Base-by-base conservation (phyloP, 2,888 invertebrate species). In the Aporophyla lueneburgensis region DNA sequence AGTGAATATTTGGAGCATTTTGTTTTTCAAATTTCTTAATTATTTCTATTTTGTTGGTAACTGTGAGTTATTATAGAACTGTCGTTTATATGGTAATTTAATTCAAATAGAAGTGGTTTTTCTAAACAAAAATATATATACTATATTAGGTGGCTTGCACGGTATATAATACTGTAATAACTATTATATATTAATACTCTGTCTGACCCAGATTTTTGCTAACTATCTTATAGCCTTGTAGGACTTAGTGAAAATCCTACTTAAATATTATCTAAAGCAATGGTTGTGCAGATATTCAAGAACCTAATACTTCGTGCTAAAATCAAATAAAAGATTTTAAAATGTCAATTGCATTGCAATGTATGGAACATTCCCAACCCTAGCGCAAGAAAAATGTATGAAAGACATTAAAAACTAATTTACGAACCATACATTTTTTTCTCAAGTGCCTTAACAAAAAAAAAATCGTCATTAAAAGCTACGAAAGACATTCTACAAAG, bases 391-490 rank as follows among this genome's bases (percentile, higher is more conserved):
- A 65, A 53, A 65, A 61, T 0, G 27, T 62, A n/a, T 16, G 1
- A n/a, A 58, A 53, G 16, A 7, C 14, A 67, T 74, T 67, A 80
- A 80, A 73, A 67, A 80, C 4, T 21, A 43, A 80, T 74, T 78
- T 61, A n/a, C 66, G 14, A 46, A 24, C n/a, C 27, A 16, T 12
- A 27, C 54, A 59, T 53, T 3, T 12, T 56, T 58, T 69, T 69
- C 58, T 66, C 53, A 73, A 67, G 53, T n/a, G 21, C 24, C 1
- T 0, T 10, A 21, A 68, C 19, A 49, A 58, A 79, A 79, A 58
- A 79, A 79, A 71, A 61, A 33, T 2, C 0, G 1, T 24, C 40
- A 51, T 65, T 61, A 56, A 80, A 80, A 56, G 27, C 33, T 58
- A 0, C 9, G 40, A 2, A 74, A 62, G 19, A 40, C 56, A 16